Conservation (phyloP, 2,797 vertebrate genomes). For the Centropyge bicolor region DNA sequence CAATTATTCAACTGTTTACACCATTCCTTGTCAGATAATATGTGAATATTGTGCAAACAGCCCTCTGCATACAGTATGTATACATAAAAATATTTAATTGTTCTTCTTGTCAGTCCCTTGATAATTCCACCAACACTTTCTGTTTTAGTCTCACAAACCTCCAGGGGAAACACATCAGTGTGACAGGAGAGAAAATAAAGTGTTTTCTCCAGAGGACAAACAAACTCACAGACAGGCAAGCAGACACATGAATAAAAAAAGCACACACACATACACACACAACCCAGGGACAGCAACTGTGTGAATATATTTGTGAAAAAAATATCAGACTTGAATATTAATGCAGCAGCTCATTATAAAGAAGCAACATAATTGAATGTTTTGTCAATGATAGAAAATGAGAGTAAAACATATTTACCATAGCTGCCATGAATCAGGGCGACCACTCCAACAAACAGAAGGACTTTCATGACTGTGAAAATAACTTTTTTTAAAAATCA, state of each 20-base stretch:
- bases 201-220: conserved; percentile 44
- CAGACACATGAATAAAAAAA: background rate
- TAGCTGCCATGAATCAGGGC: conserved; percentile 62
- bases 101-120: conserved; percentile 11
- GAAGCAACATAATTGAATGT: background rate
- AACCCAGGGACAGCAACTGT: conserved; percentile 9
- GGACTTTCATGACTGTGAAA: conserved; percentile 67
- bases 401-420: conserved; percentile 76
- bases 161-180: conserved; percentile 44
- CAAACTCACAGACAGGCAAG: conserved; percentile 13
- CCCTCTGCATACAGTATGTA: background rate
- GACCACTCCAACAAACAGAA: conserved; percentile 48
- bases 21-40: background rate
- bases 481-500: background rate
- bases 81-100: conserved; percentile 12
- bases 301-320: conserved; percentile 12
- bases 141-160: conserved; percentile 39
- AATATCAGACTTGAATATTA: conserved; percentile 20
- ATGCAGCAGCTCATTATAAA: conserved; percentile 32
- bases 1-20: background rate
- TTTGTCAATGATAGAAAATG: background rate
- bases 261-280: background rate
- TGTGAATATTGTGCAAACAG: background rate
- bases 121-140: conserved; percentile 34
- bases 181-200: conserved; percentile 45